Evolutionary conservation across 2,113 vertebrate species (phyloP).

Genomic region (Excalfactoria chinensis): DNA sequence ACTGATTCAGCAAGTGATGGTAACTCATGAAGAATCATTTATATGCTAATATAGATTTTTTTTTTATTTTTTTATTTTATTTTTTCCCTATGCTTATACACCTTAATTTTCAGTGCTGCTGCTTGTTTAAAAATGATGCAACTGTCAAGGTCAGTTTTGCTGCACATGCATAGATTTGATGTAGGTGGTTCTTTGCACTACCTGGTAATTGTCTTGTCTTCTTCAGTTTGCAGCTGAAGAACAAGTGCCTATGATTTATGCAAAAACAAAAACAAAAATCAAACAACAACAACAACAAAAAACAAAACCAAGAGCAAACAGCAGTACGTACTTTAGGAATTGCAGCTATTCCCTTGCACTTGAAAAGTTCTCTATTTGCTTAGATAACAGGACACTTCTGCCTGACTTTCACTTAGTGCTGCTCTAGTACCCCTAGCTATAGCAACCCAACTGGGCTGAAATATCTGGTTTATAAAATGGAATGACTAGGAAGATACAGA

Average conservation of each 20-base stretch:
- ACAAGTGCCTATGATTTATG: background rate
- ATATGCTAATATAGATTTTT: accelerated
- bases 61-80: background rate
- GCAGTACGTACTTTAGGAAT: background rate
- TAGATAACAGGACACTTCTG: background rate
- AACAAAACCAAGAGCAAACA: background rate
- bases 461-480: background rate
- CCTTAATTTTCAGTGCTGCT: background rate
- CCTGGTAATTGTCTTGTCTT: background rate
- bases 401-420: background rate
- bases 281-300: too few relatives aligned
- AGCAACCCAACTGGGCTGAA: background rate
- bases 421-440: background rate
- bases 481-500: background rate
- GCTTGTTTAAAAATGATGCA: background rate
- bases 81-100: background rate
- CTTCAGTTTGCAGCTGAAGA: background rate
- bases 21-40: background rate
- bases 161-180: background rate
- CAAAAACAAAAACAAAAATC: background rate
- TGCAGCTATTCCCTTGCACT: background rate
- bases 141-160: background rate
- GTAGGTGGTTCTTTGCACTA: background rate
- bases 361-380: background rate
- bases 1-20: background rate